Conservation (phyloP, 1,140 invertebrate species). For the Camponotus pennsylvanicus region DNA sequence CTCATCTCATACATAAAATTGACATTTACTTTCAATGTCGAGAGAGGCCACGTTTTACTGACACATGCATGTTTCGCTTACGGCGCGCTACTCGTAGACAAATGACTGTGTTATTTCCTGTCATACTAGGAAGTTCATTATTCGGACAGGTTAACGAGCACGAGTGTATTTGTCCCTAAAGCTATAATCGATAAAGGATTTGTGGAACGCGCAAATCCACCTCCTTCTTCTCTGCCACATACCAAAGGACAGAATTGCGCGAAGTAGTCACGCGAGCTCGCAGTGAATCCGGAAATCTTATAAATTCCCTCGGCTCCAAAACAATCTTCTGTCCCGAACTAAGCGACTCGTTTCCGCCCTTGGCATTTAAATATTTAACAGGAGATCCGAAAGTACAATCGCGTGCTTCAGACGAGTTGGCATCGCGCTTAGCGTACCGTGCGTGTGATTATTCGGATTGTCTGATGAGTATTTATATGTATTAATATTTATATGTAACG, state of each 20-base stretch:
- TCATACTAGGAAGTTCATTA: constrained; percentile 43
- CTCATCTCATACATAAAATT: constrained; percentile 28
- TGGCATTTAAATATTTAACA: constrained; percentile 74
- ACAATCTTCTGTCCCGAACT: constrained; percentile 18
- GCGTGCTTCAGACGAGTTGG: constrained; percentile 43
- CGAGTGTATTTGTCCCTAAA: constrained; percentile 18
- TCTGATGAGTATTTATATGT: constrained; percentile 12
- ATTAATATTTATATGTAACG: constrained; percentile 55
- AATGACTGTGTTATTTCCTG: constrained; percentile 37
- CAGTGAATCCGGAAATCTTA: constrained; percentile 43
- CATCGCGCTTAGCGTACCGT: neutral
- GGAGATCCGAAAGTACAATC: constrained; percentile 59
- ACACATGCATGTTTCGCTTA: constrained; percentile 32
- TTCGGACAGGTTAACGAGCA: constrained; percentile 29
- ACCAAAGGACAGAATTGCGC: neutral
- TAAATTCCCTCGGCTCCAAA: constrained; percentile 47
- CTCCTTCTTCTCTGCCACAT: neutral
- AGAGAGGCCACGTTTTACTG: neutral
- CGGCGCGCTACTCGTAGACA: constrained; percentile 22
- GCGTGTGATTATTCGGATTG: constrained; percentile 53
- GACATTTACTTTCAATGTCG: constrained; percentile 24
- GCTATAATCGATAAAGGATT: constrained; percentile 52
- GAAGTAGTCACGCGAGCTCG: constrained; percentile 50
- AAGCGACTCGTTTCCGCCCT: constrained; percentile 40
- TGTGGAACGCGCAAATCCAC: constrained; percentile 46